A percentile compares a stretch with the other conserved stretches of the same genome.
phyloP scores from a whole-genome alignment of 1,140 invertebrate species.

The Pachypeltis micranthus region DNA sequence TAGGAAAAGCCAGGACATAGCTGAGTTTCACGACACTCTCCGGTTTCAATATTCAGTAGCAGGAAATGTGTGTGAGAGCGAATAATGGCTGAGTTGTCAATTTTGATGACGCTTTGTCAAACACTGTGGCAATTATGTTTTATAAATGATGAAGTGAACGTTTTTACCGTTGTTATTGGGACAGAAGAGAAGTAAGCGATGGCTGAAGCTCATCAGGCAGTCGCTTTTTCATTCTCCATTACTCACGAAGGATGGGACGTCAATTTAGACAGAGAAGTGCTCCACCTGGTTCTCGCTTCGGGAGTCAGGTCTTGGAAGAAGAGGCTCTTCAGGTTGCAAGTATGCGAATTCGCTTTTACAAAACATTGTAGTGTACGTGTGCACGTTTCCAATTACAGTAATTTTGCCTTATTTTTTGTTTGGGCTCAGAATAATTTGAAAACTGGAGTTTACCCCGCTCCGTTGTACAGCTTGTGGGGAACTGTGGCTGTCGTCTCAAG shows the following conservation, averaged over 20 bases:
- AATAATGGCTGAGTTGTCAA: too few relatives aligned
- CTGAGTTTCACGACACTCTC: too few relatives aligned
- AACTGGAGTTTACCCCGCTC: constrained; percentile 90
- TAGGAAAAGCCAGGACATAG: too few relatives aligned
- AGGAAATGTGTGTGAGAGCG: too few relatives aligned
- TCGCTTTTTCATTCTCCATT: constrained; percentile 94
- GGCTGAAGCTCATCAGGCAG: constrained; percentile 97
- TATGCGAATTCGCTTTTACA: too few relatives aligned
- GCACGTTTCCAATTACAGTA: not conserved
- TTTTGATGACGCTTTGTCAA: too few relatives aligned
- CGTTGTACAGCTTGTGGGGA: constrained; percentile 72
- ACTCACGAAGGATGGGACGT: constrained; percentile 96
- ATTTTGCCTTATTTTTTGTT: constrained; percentile 18
- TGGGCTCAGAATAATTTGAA: constrained; percentile 79
- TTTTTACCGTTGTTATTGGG: too few relatives aligned
- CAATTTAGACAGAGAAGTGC: constrained; percentile 89
- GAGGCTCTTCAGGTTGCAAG: constrained; percentile 69
- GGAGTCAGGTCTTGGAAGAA: constrained; percentile 91
- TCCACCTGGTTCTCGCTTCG: constrained; percentile 79
- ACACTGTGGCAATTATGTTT: too few relatives aligned
- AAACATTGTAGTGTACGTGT: not conserved
- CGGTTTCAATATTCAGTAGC: too few relatives aligned
- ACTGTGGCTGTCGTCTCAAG: constrained; percentile 64
- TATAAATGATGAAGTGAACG: too few relatives aligned
- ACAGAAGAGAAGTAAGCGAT: constrained; percentile 41